Evolutionary conservation across 2,888 invertebrate genomes (phyloP).

Genomic region (Meghimatium bilineatum): DNA sequence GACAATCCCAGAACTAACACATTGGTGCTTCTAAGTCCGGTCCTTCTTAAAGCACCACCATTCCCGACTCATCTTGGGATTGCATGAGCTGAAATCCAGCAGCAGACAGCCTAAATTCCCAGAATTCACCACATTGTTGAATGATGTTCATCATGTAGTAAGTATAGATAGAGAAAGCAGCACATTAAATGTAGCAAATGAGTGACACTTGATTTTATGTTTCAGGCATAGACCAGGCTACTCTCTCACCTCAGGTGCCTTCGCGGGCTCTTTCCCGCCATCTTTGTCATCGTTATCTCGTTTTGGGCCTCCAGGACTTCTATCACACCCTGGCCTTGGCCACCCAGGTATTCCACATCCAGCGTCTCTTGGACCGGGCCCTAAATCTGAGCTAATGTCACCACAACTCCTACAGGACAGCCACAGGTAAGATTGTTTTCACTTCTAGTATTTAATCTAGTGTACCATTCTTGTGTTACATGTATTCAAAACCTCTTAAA

Average conservation of each 20-base stretch:
- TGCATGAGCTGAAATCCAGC: no score
- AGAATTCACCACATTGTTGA: no score
- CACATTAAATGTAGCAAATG: no score
- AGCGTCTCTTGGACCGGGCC: conserved; percentile 37
- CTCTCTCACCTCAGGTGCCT: conserved; percentile 92
- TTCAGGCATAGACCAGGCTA: conserved; percentile 95
- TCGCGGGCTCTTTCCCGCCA: conserved; percentile 94
- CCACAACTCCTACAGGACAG: conserved; percentile 45
- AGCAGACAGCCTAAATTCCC: no score
- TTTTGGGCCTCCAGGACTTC: conserved; percentile 49
- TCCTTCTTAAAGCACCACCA: no score
- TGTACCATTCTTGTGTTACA: no score
- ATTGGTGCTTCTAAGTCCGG: no score
- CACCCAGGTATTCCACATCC: conserved; percentile 49
- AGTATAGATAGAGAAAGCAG: no score
- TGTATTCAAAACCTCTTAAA: no score
- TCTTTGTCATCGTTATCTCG: conserved; percentile 87
- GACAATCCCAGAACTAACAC: no score
- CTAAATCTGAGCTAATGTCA: conserved; percentile 46
- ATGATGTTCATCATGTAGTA: no score
- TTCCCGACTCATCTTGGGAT: no score
- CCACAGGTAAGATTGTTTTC: conserved; percentile 39
- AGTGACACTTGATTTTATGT: neutral
- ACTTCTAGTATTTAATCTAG: neutral
- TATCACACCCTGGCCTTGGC: conserved; percentile 46